These are phyloP conservation scores for Nanorana parkeri DNA, from an alignment of 2,113 vertebrate species.

Conservation along the genomic window DNA sequence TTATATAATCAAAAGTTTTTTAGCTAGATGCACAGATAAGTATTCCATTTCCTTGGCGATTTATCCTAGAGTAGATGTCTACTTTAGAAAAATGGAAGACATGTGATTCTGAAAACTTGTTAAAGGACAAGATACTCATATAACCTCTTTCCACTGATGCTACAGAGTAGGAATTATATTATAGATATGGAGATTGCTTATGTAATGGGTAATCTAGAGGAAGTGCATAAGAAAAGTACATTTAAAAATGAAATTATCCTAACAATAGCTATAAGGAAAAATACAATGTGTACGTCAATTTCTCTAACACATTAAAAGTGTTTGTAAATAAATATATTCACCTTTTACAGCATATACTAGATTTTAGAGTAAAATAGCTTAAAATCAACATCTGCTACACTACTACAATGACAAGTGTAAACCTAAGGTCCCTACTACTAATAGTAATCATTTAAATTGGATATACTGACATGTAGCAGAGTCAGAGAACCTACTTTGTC, in stretches of 20 bases:
- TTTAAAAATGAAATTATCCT: background rate
- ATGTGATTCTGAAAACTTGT: conserved; percentile 1
- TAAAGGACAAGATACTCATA: background rate
- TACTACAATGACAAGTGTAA: background rate
- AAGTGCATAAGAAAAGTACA: background rate
- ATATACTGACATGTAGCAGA: background rate
- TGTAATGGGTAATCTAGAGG: background rate
- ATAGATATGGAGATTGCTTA: background rate
- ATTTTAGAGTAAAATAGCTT: background rate
- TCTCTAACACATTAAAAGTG: background rate
- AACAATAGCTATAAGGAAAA: background rate
- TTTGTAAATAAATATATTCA: background rate
- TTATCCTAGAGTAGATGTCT: background rate
- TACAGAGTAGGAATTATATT: background rate
- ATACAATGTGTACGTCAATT: background rate
- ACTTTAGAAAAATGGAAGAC: conserved; percentile 36
- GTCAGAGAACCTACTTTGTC: background rate
- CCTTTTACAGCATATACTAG: background rate
- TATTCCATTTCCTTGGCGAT: conserved; percentile 3
- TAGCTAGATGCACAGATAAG: background rate
- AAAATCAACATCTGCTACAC: background rate
- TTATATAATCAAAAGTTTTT: background rate
- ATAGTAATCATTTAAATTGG: background rate
- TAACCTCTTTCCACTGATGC: background rate
- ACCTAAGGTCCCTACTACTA: background rate